Conservation (phyloP, 2,797 vertebrate genomes). For the Hephaestus fuliginosus region DNA sequence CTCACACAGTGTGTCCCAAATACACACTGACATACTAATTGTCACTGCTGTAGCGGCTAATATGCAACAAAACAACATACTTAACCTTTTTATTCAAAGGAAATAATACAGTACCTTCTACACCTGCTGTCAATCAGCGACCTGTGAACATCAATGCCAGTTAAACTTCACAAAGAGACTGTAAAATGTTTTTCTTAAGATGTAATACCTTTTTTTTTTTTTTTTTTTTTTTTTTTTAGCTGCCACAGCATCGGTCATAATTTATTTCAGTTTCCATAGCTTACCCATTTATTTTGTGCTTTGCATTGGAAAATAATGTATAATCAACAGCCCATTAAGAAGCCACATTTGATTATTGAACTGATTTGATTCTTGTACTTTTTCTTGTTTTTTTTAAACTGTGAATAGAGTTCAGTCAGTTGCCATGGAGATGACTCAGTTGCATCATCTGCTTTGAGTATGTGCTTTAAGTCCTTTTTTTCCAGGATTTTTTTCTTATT, state of each 20-base stretch:
- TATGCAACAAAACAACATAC: background rate
- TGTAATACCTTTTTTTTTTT: background rate
- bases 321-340: too few relatives aligned
- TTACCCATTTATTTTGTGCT: background rate
- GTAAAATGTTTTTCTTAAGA: background rate
- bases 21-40: background rate
- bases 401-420: background rate
- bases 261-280: background rate
- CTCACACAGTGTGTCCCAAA: background rate
- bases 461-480: background rate
- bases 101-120: background rate
- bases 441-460: too few relatives aligned
- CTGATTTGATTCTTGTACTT: background rate
- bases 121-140: background rate
- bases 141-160: background rate
- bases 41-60: background rate
- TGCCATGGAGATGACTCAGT: background rate
- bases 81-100: background rate
- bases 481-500: too few relatives aligned
- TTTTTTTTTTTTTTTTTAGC: background rate
- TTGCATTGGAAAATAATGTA: background rate
- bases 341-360: background rate
- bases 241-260: background rate
- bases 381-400: background rate
- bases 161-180: background rate